Evolutionary conservation across 2,113 vertebrate species (phyloP), one percentile per base, ranked within the genome.

Genomic region (Ageneiosus marmoratus): DNA sequence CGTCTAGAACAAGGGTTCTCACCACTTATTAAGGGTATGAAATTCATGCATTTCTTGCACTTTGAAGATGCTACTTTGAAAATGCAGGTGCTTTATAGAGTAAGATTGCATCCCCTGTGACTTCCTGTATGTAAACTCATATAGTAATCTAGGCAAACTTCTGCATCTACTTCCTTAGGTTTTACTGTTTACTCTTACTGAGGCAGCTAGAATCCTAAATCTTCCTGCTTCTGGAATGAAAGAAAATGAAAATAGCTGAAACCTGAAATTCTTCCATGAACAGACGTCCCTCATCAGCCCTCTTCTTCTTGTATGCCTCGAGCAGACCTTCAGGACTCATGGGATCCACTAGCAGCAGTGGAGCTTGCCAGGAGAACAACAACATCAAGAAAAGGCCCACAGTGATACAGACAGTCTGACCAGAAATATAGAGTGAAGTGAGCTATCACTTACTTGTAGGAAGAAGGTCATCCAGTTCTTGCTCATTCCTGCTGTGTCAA

Each of bases 221-320:
- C 50, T 24, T 4, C 9, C 20, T 75, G 16, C 8, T 12, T 1
- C 37, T n/a, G n/a, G n/a, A n/a, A 5, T 24, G 3, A 5, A 60
- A 13, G 65, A 5, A 29, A 24, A 80, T n/a, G 20, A 34, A 48
- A 53, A 4, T 34, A 20, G 6, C 16, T 51, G 4, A 58, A 75
- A 99, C 98, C 96, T 99, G 98, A 93, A 99, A 99, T 91, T 99
- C 98, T 73, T 94, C 96, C 90, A 99, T 92, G 85, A 99, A 99
- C 55, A 99, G 94, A 69, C 98, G 93, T 16, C 93, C 96, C 73
- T 99, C 98, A 53, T 99, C 98, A 11, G 97, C 97, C 0, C 97
- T 94, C 86, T 99, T 99, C 83, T 90, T 96, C 89, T 95, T 98
- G 77, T 98, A 98, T 0, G 90, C 89, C 1, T 98, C 97, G 84